Conservation (phyloP, 1,140 invertebrate genomes). For the Antheraea pernyi region DNA sequence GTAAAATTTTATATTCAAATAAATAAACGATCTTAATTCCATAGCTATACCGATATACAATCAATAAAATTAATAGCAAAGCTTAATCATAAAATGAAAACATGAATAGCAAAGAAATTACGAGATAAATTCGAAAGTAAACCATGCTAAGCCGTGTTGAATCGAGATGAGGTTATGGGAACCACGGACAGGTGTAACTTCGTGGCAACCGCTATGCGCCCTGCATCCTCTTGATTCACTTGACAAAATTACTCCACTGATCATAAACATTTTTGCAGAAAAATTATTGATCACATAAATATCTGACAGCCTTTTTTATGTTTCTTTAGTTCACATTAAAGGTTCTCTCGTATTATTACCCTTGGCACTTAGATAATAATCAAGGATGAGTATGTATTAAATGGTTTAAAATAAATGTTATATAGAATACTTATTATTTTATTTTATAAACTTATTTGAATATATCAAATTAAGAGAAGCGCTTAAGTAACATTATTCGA, state of each 20-base stretch:
- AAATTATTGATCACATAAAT: background rate
- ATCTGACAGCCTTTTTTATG: background rate
- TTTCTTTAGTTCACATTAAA: background rate
- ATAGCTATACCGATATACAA: no score
- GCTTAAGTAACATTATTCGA: no score
- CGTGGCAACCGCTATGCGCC: conserved; percentile 4
- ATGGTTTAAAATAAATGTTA: no score
- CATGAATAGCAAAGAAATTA: background rate
- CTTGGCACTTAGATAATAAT: background rate
- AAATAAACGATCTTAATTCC: no score
- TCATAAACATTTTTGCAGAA: background rate
- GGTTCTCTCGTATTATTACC: background rate
- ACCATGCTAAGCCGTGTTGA: conserved; percentile 1
- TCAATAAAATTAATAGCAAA: no score
- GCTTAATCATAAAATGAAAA: background rate
- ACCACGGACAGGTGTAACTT: conserved; percentile 28
- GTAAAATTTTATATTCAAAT: no score
- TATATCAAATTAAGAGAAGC: no score
- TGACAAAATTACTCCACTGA: conserved; percentile 11
- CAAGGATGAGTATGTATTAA: no score
- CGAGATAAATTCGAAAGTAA: background rate
- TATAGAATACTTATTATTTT: no score
- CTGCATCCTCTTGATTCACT: conserved; percentile 15
- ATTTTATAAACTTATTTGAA: no score
- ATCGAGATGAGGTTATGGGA: conserved; percentile 14